phyloP scores from a whole-genome alignment of 2,888 invertebrate genomes.

The Tryphoninae sp. region DNA sequence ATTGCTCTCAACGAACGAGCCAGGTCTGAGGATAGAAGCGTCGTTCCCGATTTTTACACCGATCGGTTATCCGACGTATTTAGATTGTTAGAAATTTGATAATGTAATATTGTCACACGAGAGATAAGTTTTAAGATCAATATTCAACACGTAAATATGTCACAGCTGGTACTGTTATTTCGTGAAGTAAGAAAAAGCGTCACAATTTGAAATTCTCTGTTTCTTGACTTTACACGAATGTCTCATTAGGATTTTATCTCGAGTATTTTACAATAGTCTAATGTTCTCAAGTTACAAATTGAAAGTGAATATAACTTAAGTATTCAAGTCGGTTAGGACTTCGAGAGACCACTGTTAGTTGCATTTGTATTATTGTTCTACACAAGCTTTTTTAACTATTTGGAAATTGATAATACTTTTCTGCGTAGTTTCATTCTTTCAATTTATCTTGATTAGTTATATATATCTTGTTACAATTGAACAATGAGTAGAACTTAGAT shows the following conservation, averaged over 20 bases:
- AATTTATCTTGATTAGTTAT: too few relatives aligned
- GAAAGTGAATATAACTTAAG: not conserved
- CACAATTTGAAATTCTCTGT: not conserved
- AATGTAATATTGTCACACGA: not conserved
- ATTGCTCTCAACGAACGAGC: constrained; percentile 79
- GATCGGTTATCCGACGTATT: constrained; percentile 79
- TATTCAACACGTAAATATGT: constrained; percentile 5
- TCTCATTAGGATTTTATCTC: not conserved
- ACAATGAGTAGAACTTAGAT: too few relatives aligned
- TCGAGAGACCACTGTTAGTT: not conserved
- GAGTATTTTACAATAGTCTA: not conserved
- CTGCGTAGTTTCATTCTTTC: too few relatives aligned
- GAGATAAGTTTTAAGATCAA: not conserved
- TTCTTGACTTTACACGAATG: too few relatives aligned
- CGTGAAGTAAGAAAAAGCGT: not conserved
- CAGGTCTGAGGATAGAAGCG: constrained; percentile 66
- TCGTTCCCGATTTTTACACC: constrained; percentile 81
- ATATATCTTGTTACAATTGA: too few relatives aligned
- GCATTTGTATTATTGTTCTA: not conserved
- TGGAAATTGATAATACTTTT: too few relatives aligned
- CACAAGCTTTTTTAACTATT: not conserved
- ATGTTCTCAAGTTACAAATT: not conserved
- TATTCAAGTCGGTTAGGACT: not conserved
- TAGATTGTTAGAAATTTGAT: constrained; percentile 51
- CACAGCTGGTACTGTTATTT: not conserved